Percentiles rank a stretch among this genome's conserved stretches.
These are phyloP conservation scores for Hypotaenidia philippensis DNA, from an alignment of 2,797 vertebrate genomes.

Conservation along the genomic window DNA sequence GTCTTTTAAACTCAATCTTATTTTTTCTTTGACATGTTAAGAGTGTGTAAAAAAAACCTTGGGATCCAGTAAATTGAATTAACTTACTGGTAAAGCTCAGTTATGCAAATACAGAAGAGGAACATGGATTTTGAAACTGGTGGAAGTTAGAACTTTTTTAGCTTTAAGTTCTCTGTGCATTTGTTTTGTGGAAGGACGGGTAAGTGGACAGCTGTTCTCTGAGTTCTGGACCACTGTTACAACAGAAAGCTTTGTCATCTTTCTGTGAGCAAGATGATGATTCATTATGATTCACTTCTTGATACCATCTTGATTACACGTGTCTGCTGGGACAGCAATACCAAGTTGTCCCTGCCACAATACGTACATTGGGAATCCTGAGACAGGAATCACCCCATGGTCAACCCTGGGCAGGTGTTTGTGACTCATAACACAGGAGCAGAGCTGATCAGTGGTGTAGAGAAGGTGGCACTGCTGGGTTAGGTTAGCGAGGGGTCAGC, in stretches of 20 bases:
- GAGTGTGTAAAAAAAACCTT: not conserved
- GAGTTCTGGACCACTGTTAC: not conserved
- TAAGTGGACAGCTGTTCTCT: not conserved
- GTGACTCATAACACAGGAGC: not conserved
- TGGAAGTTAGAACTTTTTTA: not conserved
- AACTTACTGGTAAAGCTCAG: not conserved
- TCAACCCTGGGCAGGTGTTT: not conserved
- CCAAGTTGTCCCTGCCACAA: fast-evolving
- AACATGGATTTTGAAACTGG: not conserved
- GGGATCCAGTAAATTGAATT: not conserved
- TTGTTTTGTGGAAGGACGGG: not conserved
- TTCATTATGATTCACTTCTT: not conserved
- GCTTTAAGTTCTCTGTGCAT: not conserved
- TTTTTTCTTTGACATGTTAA: not conserved
- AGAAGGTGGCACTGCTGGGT: not conserved
- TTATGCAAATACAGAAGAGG: not conserved
- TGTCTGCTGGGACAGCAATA: not conserved
- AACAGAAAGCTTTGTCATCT: not conserved
- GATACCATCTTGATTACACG: not conserved
- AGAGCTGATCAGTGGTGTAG: not conserved
- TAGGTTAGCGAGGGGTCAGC: not conserved
- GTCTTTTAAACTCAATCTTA: not conserved
- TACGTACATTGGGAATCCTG: not conserved
- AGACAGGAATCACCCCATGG: not conserved
- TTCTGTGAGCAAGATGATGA: not conserved